phyloP scores from a whole-genome alignment of 2,113 vertebrate species.

The Petaurus breviceps region DNA sequence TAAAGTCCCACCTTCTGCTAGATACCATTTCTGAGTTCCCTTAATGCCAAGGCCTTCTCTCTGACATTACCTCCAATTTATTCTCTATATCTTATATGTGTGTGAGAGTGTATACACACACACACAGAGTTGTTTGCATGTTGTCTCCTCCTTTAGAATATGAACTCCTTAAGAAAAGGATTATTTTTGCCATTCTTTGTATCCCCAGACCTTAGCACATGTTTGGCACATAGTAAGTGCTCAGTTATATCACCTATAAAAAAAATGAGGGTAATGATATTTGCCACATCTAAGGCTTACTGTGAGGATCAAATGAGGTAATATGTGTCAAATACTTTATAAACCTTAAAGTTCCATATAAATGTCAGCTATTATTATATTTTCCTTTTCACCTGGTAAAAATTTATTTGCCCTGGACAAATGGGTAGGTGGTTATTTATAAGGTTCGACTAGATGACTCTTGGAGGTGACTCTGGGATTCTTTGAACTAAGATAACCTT shows the following conservation, averaged over 20 bases:
- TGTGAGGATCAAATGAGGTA: not conserved
- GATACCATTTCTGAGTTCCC: no score
- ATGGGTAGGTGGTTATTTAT: not conserved
- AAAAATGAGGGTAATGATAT: not conserved
- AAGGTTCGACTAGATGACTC: not conserved
- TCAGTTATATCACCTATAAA: not conserved
- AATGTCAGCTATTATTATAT: not conserved
- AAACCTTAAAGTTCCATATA: not conserved
- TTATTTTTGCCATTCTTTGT: not conserved
- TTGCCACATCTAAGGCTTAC: not conserved
- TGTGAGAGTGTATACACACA: no score
- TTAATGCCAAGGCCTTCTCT: no score
- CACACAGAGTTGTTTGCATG: no score
- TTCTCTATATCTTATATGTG: no score
- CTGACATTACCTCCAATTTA: no score
- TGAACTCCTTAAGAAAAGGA: not conserved
- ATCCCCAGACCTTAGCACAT: not conserved
- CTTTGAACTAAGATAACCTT: no score
- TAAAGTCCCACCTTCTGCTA: no score
- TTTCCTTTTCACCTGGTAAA: not conserved
- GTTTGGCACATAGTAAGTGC: not conserved
- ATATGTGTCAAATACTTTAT: not conserved
- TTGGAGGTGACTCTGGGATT: not conserved
- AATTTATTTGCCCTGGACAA: not conserved
- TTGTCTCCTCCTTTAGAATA: not conserved